A percentile compares a stretch with the other conserved stretches of the same genome.
Conservation (phyloP, 2,797 vertebrate species). For the Pseudochaenichthys georgianus region DNA sequence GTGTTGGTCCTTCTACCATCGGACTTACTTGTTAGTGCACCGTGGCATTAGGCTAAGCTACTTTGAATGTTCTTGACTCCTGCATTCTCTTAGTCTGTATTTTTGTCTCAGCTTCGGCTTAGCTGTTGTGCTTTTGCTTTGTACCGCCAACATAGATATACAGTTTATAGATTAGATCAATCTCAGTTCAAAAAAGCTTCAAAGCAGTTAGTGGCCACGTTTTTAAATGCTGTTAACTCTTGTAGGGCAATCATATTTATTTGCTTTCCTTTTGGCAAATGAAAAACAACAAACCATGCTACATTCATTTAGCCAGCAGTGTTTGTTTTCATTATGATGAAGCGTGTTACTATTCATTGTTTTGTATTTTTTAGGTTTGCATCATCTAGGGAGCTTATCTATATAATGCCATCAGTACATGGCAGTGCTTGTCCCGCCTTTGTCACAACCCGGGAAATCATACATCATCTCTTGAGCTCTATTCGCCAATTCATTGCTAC, state of each 20-base stretch:
- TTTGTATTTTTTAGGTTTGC: conserved; percentile 37
- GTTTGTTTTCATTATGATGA: conserved; percentile 17
- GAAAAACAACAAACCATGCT: background rate
- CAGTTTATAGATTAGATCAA: conserved; percentile 2
- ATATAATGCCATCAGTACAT: conserved; percentile 18
- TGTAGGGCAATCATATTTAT: background rate
- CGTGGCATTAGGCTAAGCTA: conserved; percentile 60
- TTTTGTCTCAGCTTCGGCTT: conserved; percentile 38
- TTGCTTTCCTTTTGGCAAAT: background rate
- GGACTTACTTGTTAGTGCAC: conserved; percentile 59
- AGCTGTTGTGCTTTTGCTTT: conserved; percentile 17
- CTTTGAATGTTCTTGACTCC: conserved; percentile 65
- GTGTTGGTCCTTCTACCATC: conserved; percentile 25
- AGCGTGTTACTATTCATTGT: background rate
- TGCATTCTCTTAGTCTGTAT: conserved; percentile 39
- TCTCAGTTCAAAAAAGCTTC: background rate
- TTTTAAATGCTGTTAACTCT: background rate
- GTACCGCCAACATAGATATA: background rate
- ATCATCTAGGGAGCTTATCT: conserved; percentile 38
- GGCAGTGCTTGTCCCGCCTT: conserved; percentile 19
- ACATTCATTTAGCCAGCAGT: background rate
- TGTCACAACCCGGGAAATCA: conserved; percentile 35
- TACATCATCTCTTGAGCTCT: conserved; percentile 36
- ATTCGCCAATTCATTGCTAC: conserved; percentile 28
- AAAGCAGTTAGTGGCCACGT: background rate